Percentiles rank a stretch among this genome's conserved stretches.
Evolutionary conservation across 2,797 vertebrate species (phyloP).

Genomic region (Oreochromis grahami): DNA sequence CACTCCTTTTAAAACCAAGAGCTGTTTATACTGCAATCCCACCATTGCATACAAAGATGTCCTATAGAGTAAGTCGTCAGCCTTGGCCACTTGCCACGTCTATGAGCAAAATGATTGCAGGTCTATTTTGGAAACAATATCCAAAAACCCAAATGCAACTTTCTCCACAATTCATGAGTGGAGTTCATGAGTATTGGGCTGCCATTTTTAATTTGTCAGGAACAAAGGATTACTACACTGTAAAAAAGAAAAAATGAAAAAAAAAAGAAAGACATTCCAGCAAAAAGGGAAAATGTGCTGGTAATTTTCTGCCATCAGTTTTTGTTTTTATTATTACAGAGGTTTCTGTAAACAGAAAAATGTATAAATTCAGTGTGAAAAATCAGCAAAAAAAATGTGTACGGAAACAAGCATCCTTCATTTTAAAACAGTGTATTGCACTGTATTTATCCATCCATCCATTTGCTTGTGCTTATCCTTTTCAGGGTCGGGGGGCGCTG

Average conservation of each 20-base stretch:
- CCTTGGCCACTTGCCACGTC: background rate
- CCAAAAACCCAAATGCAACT: background rate
- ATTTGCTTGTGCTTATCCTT: background rate
- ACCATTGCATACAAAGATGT: conserved; percentile 4
- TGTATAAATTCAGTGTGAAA: background rate
- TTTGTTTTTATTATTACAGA: background rate
- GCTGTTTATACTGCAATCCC: conserved; percentile 21
- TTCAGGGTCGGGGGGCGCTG: background rate
- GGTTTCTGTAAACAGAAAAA: background rate
- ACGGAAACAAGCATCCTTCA: background rate
- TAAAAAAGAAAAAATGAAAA: background rate
- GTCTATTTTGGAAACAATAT: background rate
- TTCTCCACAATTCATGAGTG: background rate
- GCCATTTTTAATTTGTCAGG: conserved; percentile 6
- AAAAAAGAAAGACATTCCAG: background rate
- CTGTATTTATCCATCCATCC: background rate
- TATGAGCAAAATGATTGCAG: conserved; percentile 9
- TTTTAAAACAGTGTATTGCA: background rate
- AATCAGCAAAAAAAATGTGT: background rate
- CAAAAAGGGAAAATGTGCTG: background rate
- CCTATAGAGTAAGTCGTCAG: background rate
- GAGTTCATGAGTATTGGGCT: background rate
- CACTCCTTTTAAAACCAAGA: background rate
- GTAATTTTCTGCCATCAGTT: background rate
- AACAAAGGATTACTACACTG: background rate